phyloP scores from a whole-genome alignment of 2,888 invertebrate genomes.

The Drosophila demipolita region DNA sequence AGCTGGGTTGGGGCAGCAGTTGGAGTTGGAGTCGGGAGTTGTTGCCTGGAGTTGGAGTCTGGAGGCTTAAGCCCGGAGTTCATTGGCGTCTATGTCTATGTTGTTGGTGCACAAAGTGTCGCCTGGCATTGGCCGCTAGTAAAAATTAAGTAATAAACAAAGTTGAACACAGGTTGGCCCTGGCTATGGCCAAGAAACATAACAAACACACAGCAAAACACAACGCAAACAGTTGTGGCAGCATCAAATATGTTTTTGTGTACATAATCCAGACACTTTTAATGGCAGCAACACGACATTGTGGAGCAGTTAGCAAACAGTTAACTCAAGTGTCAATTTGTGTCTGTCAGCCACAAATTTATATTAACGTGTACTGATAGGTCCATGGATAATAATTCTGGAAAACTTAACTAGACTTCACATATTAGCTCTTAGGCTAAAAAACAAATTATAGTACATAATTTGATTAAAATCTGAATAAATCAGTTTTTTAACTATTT shows the following conservation, averaged over 20 bases:
- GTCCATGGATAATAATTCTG: neutral
- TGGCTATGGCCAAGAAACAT: conserved; percentile 26
- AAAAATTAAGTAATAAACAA: conserved; percentile 78
- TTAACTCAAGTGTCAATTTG: conserved; percentile 44
- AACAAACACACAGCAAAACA: conserved; percentile 1
- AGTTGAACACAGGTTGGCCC: conserved; percentile 62
- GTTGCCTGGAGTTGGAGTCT: neutral
- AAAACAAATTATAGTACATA: neutral
- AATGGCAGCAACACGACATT: conserved; percentile 50
- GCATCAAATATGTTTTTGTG: conserved; percentile 48
- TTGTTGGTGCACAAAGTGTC: conserved; percentile 58
- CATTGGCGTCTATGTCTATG: conserved; percentile 34
- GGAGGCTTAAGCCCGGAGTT: conserved; percentile 21
- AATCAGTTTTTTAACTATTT: neutral
- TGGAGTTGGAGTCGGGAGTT: conserved; percentile 1
- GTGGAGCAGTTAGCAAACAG: conserved; percentile 49
- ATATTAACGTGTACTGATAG: neutral
- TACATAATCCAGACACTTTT: conserved; percentile 56
- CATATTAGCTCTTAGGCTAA: neutral
- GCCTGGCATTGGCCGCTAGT: conserved; percentile 77
- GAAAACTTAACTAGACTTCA: neutral
- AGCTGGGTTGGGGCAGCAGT: neutral
- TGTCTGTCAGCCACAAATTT: conserved; percentile 13
- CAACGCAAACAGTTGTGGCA: conserved; percentile 34
- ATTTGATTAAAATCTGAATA: neutral